phyloP scores from a whole-genome alignment of 2,113 vertebrate genomes.

The Rhinichthys klamathensis region DNA sequence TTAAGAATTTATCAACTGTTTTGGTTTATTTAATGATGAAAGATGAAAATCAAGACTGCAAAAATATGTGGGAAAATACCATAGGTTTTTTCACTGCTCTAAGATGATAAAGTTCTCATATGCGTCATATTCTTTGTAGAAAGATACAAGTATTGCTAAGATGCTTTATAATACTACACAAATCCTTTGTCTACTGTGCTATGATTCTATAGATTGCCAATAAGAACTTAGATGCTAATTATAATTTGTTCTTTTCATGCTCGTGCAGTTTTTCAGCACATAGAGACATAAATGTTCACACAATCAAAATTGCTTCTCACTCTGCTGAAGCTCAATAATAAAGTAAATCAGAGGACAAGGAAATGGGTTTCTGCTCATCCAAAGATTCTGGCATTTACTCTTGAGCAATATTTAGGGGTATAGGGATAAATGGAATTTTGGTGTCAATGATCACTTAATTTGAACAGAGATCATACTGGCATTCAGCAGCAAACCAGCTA shows the following conservation, averaged over 20 bases:
- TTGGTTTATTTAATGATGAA: no score
- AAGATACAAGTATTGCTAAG: neutral
- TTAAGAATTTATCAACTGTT: neutral
- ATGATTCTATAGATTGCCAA: neutral
- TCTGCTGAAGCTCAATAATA: neutral
- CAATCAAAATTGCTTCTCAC: neutral
- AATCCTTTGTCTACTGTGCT: neutral
- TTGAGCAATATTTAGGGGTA: neutral
- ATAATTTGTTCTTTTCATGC: constrained; percentile 24
- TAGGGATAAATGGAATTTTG: neutral
- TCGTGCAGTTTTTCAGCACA: neutral
- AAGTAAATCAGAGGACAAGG: neutral
- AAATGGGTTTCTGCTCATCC: neutral
- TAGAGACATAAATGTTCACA: neutral
- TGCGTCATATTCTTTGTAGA: neutral
- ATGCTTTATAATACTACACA: neutral
- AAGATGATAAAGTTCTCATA: no score
- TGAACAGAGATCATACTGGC: neutral
- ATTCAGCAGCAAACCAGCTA: neutral
- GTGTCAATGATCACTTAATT: neutral
- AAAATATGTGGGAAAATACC: neutral
- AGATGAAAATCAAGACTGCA: no score
- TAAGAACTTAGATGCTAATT: neutral
- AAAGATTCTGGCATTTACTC: neutral
- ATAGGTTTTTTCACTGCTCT: neutral